Base-by-base conservation (phyloP, 2,888 invertebrate genomes). In the Hirtodrosophila alboralis region DNA sequence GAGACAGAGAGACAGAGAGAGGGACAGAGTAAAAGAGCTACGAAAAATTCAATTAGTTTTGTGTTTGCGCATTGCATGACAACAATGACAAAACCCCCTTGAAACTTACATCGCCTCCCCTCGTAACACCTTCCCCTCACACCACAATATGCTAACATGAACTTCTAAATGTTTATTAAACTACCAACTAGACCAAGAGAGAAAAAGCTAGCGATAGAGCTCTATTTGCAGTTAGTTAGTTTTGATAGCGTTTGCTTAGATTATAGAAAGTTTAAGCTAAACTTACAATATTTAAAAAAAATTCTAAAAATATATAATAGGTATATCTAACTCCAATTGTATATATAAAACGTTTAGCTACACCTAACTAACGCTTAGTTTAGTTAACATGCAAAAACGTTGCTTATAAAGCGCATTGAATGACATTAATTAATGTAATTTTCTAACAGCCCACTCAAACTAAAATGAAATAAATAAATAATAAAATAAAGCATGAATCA, bases 41-140 rank as follows among this genome's bases (percentile, higher is more conserved):
- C 41, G 54, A 79, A 79, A 79, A 80, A 80, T 80, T 80, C 79
- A 80, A 80, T 80, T 80, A 80, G 79, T 80, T 80, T 85, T 85
- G 79, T 80, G 79, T 80, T 80, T 80, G 79, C 86, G 76, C 80
- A 79, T 85, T 83, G 84, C 86, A 83, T 80, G 86, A 80, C 79
- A 83, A 85, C 85, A 80, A 75, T 63, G 59, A 58, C 41, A 58
- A 18, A n/a, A 38, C 12, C 14, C 21, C 18, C 21, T 8, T 5
- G 2, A 8, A 36, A 21, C 31, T 7, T 1, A 4, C 28, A 16
- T 4, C 18, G 26, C 10, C 7, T 5, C 37, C 0, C 28, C 23
- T 36, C n/a, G 1, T n/a, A n/a, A 6, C 31, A 3, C 12, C 14
- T 6, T n/a, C 10, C 30, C 2, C 12, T 6, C 2, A 9, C 12